Conservation (phyloP, 2,113 vertebrate genomes). For the Coptodon rendalli region DNA sequence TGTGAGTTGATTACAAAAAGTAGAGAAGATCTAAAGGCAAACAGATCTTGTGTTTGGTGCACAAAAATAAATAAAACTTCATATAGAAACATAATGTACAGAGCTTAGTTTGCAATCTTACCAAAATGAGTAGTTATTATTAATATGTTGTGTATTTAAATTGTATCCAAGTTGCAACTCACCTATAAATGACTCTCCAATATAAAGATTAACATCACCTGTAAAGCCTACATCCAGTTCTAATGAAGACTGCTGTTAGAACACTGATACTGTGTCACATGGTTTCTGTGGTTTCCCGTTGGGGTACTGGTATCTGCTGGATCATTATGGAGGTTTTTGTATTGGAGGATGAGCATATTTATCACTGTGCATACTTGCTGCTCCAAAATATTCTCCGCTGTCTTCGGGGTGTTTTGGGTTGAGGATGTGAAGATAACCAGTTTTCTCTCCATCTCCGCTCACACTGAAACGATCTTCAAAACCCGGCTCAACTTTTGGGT, state of each 20-base stretch:
- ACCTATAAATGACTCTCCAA: accelerated
- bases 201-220: accelerated
- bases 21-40: background rate
- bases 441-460: slow-evolving; percentile 36
- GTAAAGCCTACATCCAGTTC: background rate
- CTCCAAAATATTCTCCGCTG: slow-evolving; percentile 55
- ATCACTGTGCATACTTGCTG: slow-evolving; percentile 46
- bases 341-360: background rate
- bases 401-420: slow-evolving; percentile 1
- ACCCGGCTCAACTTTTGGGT: accelerated
- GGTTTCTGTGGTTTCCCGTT: slow-evolving; percentile 15
- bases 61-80: background rate
- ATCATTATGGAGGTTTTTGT: slow-evolving; percentile 33
- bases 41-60: background rate
- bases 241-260: background rate
- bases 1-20: background rate
- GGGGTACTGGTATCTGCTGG: background rate
- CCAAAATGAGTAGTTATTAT: background rate
- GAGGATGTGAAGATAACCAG: slow-evolving; percentile 20
- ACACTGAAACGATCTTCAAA: background rate
- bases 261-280: background rate
- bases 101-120: background rate
- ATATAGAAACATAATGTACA: background rate
- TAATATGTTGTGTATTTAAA: background rate
- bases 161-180: background rate